Evolutionary conservation across 1,140 invertebrate genomes (phyloP).

Genomic region (Drosophila setifemur): DNA sequence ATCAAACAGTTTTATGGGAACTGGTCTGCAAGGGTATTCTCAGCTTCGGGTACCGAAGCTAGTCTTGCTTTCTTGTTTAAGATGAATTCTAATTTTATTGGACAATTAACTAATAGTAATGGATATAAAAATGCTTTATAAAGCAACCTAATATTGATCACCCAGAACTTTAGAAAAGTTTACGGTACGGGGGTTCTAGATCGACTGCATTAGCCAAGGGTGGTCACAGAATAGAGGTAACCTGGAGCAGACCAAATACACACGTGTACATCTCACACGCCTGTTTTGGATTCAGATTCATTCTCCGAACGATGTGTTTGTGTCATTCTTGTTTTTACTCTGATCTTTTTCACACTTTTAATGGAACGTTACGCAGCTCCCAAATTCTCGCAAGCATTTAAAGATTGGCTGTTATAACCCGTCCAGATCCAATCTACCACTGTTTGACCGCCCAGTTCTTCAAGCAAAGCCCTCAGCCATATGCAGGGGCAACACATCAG

Average conservation of each 20-base stretch:
- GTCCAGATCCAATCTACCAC: background rate
- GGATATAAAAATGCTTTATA: too few species aligned
- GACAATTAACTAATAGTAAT: too few species aligned
- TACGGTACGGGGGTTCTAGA: too few species aligned
- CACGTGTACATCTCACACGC: constrained; percentile 51
- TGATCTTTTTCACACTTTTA: constrained; percentile 40
- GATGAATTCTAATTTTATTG: too few species aligned
- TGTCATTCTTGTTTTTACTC: constrained; percentile 28
- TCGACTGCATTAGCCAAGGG: background rate
- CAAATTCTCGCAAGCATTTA: background rate
- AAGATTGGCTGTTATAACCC: background rate
- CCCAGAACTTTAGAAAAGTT: too few species aligned
- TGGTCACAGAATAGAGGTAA: background rate
- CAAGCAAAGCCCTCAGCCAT: constrained; percentile 16
- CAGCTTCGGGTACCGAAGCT: too few species aligned
- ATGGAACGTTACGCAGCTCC: constrained; percentile 64
- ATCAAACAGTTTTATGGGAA: too few species aligned
- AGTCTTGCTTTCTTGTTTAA: too few species aligned
- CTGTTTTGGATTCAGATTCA: constrained; percentile 59
- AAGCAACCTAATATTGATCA: too few species aligned
- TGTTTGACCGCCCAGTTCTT: background rate
- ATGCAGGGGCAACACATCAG: constrained; percentile 45
- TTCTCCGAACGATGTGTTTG: constrained; percentile 30
- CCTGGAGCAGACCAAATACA: constrained; percentile 27
- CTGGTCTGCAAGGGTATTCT: too few species aligned